Conservation (phyloP, 2,888 invertebrate genomes). For the Epistrophe eligans region DNA sequence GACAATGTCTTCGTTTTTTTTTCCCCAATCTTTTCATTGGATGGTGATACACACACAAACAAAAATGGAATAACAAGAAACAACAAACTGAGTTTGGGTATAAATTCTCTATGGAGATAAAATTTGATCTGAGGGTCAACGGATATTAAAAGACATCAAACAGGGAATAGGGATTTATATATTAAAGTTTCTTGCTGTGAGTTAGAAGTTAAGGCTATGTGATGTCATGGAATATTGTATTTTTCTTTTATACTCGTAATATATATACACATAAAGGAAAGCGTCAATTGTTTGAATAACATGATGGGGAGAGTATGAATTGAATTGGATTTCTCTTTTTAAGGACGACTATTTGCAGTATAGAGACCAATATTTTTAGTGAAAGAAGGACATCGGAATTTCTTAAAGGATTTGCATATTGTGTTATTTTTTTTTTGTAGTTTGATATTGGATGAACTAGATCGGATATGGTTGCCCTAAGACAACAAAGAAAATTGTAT, state of each 20-base stretch:
- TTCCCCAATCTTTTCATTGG: neutral
- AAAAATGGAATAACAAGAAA: neutral
- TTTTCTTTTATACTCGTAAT: conserved; percentile 2
- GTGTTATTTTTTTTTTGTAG: neutral
- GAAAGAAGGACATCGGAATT: neutral
- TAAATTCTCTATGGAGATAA: conserved; percentile 36
- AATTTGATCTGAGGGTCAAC: conserved; percentile 49
- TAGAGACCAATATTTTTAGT: neutral
- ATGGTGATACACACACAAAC: conserved; percentile 28
- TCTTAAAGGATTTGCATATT: conserved; percentile 4
- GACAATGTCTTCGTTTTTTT: neutral
- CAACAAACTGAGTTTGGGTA: neutral
- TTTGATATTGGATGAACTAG: neutral
- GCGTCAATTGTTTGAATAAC: conserved; percentile 27
- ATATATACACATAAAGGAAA: neutral
- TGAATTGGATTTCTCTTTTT: conserved; percentile 19
- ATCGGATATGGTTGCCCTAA: neutral
- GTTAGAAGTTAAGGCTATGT: conserved; percentile 13
- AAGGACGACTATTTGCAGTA: conserved; percentile 2
- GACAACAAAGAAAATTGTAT: neutral
- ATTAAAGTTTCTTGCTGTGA: conserved; percentile 50
- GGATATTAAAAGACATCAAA: conserved; percentile 62
- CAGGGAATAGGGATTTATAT: conserved; percentile 13
- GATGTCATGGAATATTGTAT: conserved; percentile 25
- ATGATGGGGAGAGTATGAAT: neutral